phyloP scores from a whole-genome alignment of 2,888 invertebrate species.

The Diachrysia chrysitis region DNA sequence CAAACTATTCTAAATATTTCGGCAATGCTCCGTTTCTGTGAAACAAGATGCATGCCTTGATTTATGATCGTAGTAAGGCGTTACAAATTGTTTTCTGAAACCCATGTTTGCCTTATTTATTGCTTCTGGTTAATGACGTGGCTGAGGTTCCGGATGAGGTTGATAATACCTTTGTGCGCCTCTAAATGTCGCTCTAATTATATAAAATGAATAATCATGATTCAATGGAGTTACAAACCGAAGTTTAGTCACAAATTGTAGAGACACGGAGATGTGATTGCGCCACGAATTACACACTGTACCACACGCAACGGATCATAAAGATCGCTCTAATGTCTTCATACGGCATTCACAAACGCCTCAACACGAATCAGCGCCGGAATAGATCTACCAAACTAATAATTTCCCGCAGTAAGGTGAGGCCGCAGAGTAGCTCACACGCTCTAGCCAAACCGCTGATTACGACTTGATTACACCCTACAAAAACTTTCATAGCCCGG shows the following conservation, averaged over 20 bases:
- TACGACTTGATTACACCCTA: conserved; percentile 86
- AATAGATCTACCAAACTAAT: conserved; percentile 79
- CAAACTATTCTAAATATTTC: conserved; percentile 86
- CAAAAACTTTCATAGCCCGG: conserved; percentile 88
- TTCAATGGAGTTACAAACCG: conserved; percentile 67
- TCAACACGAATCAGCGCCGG: conserved; percentile 74
- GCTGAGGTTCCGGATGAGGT: conserved; percentile 46
- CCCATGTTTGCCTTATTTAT: conserved; percentile 74
- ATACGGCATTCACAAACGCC: conserved; percentile 75
- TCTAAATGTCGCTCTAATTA: conserved; percentile 50
- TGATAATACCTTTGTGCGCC: conserved; percentile 40
- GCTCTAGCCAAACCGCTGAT: conserved; percentile 85
- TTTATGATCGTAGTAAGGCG: conserved; percentile 80
- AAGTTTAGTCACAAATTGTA: conserved; percentile 77
- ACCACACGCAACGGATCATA: conserved; percentile 84
- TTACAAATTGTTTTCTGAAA: conserved; percentile 84
- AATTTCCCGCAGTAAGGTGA: conserved; percentile 77
- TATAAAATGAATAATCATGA: conserved; percentile 68
- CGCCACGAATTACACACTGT: conserved; percentile 77
- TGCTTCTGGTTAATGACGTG: conserved; percentile 65
- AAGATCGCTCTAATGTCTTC: conserved; percentile 86
- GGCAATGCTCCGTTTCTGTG: conserved; percentile 82
- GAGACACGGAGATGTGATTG: conserved; percentile 78
- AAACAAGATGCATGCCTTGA: conserved; percentile 83
- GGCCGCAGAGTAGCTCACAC: conserved; percentile 82